These are phyloP conservation scores for Sminthurides aquaticus DNA, from an alignment of 2,888 invertebrate species.

Conservation along the genomic window DNA sequence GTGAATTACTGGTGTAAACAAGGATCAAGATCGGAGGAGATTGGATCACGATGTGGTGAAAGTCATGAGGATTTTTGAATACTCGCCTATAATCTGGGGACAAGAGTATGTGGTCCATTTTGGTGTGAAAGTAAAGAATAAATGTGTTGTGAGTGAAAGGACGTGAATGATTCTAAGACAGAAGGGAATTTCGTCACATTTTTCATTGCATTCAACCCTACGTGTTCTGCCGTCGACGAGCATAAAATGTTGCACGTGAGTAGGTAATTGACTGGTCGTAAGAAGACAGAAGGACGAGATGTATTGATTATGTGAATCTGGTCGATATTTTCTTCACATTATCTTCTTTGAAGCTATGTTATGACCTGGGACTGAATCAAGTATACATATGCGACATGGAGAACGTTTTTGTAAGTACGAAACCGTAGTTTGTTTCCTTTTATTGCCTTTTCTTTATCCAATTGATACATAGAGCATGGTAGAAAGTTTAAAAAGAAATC, in stretches of 20 bases:
- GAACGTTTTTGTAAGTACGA: neutral
- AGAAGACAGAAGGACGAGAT: neutral
- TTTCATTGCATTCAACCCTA: too few relatives aligned
- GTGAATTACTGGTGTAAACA: slow-evolving; percentile 1
- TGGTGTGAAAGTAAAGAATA: too few relatives aligned
- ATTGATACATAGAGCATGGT: neutral
- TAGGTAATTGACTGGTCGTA: neutral
- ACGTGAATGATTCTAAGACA: too few relatives aligned
- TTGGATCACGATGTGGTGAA: neutral
- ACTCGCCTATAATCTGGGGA: too few relatives aligned
- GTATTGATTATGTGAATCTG: neutral
- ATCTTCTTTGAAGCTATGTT: too few relatives aligned
- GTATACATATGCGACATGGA: neutral
- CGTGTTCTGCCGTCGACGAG: neutral
- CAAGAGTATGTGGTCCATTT: too few relatives aligned
- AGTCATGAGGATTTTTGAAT: neutral
- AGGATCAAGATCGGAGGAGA: neutral
- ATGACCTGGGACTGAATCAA: too few relatives aligned
- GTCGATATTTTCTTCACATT: neutral
- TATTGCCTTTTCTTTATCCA: neutral
- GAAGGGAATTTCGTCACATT: too few relatives aligned
- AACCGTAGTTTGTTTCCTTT: too few relatives aligned
- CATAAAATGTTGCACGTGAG: neutral
- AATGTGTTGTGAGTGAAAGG: too few relatives aligned
- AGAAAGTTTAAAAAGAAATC: neutral